Evolutionary conservation across 2,888 invertebrate species (phyloP).

Genomic region (Carcina quercana): DNA sequence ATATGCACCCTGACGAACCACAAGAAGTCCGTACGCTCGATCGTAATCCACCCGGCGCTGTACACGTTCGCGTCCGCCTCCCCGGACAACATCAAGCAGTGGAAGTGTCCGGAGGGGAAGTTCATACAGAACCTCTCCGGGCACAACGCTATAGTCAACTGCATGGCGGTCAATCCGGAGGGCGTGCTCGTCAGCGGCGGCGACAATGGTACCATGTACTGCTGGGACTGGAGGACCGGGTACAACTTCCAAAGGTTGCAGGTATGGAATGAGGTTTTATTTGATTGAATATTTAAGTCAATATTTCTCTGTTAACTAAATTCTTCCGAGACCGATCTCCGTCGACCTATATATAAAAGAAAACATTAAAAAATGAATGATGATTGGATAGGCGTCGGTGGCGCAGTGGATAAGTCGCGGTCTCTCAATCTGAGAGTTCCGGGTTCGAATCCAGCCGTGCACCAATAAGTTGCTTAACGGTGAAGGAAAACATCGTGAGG

Average conservation of each 20-base stretch:
- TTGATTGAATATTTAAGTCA: too few relatives aligned
- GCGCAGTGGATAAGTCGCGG: too few relatives aligned
- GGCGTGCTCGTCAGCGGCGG: constrained; percentile 98
- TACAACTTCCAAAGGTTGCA: constrained; percentile 97
- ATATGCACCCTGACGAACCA: constrained; percentile 97
- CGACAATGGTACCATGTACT: constrained; percentile 97
- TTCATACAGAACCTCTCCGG: constrained; percentile 99
- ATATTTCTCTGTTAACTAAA: constrained; percentile 1
- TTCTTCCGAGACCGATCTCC: too few relatives aligned
- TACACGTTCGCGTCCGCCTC: constrained; percentile 98
- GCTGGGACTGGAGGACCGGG: constrained; percentile 99
- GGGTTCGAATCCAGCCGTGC: too few relatives aligned
- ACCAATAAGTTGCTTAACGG: too few relatives aligned
- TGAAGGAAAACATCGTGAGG: too few relatives aligned
- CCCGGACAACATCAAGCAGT: constrained; percentile 98
- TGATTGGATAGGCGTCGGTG: too few relatives aligned
- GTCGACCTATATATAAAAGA: too few relatives aligned
- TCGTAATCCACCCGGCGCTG: constrained; percentile 84
- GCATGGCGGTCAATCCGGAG: constrained; percentile 94
- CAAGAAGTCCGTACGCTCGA: constrained; percentile 93
- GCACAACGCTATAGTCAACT: constrained; percentile 98
- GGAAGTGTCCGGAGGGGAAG: constrained; percentile 98
- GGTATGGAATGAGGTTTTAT: too few relatives aligned
- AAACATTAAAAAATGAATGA: too few relatives aligned
- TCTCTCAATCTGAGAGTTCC: too few relatives aligned